These are phyloP conservation scores for Leptinotarsa lineolata DNA, from an alignment of 1,140 invertebrate species.

Conservation along the genomic window DNA sequence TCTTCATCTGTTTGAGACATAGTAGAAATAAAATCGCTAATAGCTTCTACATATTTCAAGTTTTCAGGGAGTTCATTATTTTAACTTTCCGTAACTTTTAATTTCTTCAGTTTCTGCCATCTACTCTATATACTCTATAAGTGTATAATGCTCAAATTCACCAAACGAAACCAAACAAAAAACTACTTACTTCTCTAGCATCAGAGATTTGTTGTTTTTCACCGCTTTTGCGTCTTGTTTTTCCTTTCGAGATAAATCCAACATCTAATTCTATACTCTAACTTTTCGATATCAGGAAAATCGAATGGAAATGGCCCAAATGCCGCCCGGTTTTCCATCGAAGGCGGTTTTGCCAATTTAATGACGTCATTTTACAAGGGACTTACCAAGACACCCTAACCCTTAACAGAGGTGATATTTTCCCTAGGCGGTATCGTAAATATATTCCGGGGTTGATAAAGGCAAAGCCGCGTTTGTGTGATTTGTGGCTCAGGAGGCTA, in stretches of 20 bases:
- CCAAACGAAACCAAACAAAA: too few species aligned
- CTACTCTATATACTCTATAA: too few species aligned
- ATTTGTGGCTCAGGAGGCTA: background rate
- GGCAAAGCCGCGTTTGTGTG: conserved; percentile 1
- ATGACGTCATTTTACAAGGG: conserved; percentile 23
- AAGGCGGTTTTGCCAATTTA: conserved; percentile 13
- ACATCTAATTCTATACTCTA: background rate
- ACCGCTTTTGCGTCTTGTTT: background rate
- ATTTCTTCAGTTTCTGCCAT: too few species aligned
- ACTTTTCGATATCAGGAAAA: background rate
- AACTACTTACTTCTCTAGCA: too few species aligned
- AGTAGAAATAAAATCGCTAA: too few species aligned
- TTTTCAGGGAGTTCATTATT: too few species aligned
- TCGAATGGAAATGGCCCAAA: background rate
- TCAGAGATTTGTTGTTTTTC: background rate
- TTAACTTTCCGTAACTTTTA: too few species aligned
- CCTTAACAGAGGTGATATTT: conserved; percentile 21
- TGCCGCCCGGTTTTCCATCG: background rate
- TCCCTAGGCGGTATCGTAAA: background rate
- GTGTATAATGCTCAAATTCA: too few species aligned
- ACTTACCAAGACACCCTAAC: conserved; percentile 7
- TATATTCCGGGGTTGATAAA: background rate
- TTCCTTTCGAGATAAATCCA: background rate
- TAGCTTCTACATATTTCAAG: too few species aligned
- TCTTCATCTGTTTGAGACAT: too few species aligned